These are phyloP conservation scores for Cheilinus undulatus DNA, from an alignment of 2,113 vertebrate species.

Conservation along the genomic window DNA sequence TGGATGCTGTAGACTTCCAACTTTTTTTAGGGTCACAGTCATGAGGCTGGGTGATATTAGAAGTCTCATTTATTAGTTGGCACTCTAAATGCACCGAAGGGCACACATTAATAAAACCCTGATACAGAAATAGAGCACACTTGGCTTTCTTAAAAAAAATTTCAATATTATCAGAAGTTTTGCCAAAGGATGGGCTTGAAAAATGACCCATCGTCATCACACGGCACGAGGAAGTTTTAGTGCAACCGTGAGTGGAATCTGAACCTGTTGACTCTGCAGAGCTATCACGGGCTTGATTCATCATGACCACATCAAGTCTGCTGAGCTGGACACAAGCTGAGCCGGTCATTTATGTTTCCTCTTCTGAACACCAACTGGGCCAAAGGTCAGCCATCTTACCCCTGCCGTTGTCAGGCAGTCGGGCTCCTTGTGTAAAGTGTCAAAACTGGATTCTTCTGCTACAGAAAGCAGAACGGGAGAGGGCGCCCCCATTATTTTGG, in stretches of 20 bases:
- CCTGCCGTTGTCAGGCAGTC: not conserved
- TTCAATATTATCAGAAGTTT: not conserved
- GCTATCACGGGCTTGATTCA: not conserved
- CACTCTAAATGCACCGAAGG: not conserved
- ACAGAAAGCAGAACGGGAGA: not conserved
- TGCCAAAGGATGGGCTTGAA: not conserved
- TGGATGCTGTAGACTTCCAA: too few species aligned
- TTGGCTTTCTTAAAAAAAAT: not conserved
- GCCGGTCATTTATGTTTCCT: not conserved
- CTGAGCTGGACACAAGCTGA: slow-evolving; percentile 27
- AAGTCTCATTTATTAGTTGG: too few species aligned
- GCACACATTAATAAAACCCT: not conserved
- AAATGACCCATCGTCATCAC: not conserved
- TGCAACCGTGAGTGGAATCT: slow-evolving; percentile 13
- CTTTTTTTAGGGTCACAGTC: too few species aligned
- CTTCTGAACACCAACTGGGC: not conserved
- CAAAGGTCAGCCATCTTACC: slow-evolving; percentile 16
- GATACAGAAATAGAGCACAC: not conserved
- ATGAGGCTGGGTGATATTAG: too few species aligned
- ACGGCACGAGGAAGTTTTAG: slow-evolving; percentile 16
- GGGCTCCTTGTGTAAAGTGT: slow-evolving; percentile 4
- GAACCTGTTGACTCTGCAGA: slow-evolving; percentile 51
- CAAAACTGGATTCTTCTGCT: slow-evolving; percentile 10
- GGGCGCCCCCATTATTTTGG: not conserved
- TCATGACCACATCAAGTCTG: slow-evolving; percentile 30